Evolutionary conservation across 2,797 vertebrate genomes (phyloP).

Genomic region (Lacerta agilis): DNA sequence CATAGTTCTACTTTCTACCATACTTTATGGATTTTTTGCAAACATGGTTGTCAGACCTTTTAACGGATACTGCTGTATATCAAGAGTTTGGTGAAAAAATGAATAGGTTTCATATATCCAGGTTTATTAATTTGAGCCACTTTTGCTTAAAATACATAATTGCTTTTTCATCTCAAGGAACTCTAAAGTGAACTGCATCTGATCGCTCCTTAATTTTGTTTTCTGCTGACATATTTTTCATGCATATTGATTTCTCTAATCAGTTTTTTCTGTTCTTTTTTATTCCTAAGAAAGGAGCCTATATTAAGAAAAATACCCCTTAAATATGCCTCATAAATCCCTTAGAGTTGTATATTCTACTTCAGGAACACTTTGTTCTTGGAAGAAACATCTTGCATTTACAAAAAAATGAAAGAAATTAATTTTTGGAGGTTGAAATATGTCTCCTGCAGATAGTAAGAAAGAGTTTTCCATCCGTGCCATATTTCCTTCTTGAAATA

Average conservation of each 20-base stretch:
- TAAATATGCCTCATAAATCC: neutral
- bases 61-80: neutral
- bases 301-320: neutral
- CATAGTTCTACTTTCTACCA: neutral
- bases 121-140: neutral
- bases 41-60: neutral
- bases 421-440: neutral
- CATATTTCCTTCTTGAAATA: neutral
- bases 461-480: neutral
- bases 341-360: neutral
- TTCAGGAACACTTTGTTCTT: neutral
- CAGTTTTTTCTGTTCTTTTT: neutral
- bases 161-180: conserved; percentile 3
- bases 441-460: neutral
- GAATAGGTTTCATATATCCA: neutral
- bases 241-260: neutral
- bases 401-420: too few species aligned
- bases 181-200: neutral
- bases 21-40: neutral
- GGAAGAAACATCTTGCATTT: too few species aligned
- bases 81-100: neutral
- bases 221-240: neutral
- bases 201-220: neutral
- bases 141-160: neutral
- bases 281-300: neutral